These are phyloP conservation scores for Uromys caudimaculatus DNA, from an alignment of 2,797 vertebrate genomes.

Conservation along the genomic window DNA sequence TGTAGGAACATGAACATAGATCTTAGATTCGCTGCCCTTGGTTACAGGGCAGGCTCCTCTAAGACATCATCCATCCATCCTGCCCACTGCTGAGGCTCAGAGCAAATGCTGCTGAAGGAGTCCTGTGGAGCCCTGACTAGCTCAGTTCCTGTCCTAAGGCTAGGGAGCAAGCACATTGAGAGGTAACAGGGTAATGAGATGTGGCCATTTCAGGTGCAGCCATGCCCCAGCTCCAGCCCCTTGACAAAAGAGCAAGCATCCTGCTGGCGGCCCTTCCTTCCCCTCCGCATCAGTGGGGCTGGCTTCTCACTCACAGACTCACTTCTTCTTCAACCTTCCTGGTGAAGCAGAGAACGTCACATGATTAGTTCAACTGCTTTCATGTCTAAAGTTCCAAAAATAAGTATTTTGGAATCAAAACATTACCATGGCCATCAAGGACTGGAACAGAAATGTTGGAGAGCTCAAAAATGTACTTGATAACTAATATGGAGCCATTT, in stretches of 20 bases:
- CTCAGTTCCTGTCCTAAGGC: neutral
- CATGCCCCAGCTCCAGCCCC: neutral
- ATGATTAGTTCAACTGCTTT: neutral
- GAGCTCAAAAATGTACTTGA: neutral
- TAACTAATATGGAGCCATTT: neutral
- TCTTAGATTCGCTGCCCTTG: neutral
- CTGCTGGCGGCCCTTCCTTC: neutral
- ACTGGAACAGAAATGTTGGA: neutral
- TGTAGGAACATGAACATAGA: neutral
- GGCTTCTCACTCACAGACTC: neutral
- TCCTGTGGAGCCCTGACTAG: rapidly evolving
- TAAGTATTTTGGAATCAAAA: neutral
- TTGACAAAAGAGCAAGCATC: neutral
- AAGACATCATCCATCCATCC: neutral
- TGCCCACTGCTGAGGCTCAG: neutral
- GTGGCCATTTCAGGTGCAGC: neutral
- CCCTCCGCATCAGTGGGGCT: rapidly evolving
- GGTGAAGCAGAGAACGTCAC: neutral
- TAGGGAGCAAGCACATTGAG: neutral
- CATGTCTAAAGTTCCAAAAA: neutral
- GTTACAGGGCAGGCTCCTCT: neutral
- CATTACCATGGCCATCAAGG: neutral
- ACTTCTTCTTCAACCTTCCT: neutral
- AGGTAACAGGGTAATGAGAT: neutral
- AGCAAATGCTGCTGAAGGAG: too few species aligned